Evolutionary conservation across 2,113 vertebrate species (phyloP), one percentile per base, ranked within the genome.

Genomic region (Dicentrarchus labrax): DNA sequence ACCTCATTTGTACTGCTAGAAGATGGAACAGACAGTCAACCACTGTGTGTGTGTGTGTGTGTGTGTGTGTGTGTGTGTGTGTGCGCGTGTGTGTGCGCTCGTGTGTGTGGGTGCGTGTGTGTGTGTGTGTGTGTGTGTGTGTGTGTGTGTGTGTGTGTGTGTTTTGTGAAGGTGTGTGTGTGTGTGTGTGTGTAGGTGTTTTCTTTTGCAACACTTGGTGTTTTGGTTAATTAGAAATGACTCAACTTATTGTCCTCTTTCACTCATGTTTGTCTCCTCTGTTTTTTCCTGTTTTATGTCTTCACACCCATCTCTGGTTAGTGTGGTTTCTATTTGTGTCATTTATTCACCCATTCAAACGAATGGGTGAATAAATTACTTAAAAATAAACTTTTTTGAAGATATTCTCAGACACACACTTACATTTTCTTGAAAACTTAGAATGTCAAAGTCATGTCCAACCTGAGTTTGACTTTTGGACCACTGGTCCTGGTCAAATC

Each of bases 1-100:
- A 91, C 19, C 70, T 66, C 87, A 92, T 78, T 24, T 76, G 68
- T 67, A 43, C 75, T 53, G 60, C 10, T 5, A 11, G 48, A 77
- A 64, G 22, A 75, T 21, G 72, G 60, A 70, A 66, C 39, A 66
- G 71, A 59, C 56, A 77, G 62, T 68, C 72, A 11, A 51, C 39
- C 22, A 66, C n/a, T 57, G 45, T 74, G n/a, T 54, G 9, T 62
- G 48, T 80, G 54, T 59, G 19, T 72, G 51, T 64, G 50, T 24
- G 54, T 74, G 51, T 57, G 38, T 56, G 57, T 60, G 60, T 51
- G 50, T 39, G 61, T 51, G 24, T 70, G 50, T 56, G 50, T 71
- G 50, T 72, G 72, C 17, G 36, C 36, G 21, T 41, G 50, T 8
- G 50, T 8, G 15, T 36, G 45, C 19, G 43, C 19, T n/a, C 17